Conservation (phyloP, 2,888 invertebrate genomes). For the Mythimna impura region DNA sequence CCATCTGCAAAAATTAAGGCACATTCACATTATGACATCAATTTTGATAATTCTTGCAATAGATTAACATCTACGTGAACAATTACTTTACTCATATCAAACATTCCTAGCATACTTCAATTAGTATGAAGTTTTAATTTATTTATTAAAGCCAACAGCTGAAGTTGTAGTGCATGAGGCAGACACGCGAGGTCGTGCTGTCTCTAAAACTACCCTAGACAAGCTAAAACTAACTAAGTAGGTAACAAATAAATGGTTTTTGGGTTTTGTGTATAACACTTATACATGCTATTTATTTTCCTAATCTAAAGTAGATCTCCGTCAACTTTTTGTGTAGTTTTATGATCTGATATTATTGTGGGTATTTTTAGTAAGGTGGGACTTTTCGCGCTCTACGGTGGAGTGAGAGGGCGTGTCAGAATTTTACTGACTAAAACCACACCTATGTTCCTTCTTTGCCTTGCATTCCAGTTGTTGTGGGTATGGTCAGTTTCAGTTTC, state of each 20-base stretch:
- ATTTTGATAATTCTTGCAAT: background rate
- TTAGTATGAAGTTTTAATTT: slow-evolving; percentile 17
- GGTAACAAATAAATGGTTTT: background rate
- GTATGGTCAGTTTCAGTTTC: no score
- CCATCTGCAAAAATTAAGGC: no score
- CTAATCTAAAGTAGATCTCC: background rate
- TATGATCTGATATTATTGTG: no score
- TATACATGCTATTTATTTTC: background rate
- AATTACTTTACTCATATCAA: background rate
- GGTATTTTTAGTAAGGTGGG: no score
- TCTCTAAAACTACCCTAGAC: slow-evolving; percentile 20
- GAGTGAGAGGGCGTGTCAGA: no score
- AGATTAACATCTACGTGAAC: background rate
- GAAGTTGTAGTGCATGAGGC: slow-evolving; percentile 7
- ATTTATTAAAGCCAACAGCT: slow-evolving; percentile 25
- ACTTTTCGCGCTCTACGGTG: no score
- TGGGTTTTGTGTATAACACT: background rate
- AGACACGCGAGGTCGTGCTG: slow-evolving; percentile 38
- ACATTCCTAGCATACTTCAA: slow-evolving; percentile 11
- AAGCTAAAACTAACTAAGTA: background rate
- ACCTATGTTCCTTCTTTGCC: no score
- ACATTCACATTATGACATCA: no score
- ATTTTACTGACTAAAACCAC: no score
- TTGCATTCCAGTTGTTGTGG: no score
- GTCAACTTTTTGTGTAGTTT: background rate